phyloP scores from a whole-genome alignment of 1,140 invertebrate species.

The Drosophila pseudoananassae region DNA sequence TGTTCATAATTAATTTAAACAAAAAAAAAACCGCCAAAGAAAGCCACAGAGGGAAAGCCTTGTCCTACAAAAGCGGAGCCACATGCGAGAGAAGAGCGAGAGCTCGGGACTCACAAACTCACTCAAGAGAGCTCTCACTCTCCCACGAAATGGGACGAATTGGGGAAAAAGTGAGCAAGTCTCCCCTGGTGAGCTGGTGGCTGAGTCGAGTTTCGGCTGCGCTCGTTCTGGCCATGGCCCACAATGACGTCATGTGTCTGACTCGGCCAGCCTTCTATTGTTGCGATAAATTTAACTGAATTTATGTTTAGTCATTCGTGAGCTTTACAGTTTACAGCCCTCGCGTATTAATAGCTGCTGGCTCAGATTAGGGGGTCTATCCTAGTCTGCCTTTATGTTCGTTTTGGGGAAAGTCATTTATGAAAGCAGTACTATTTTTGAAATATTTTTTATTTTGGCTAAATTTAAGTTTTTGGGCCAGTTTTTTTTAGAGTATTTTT shows the following conservation, averaged over 20 bases:
- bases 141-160: not conserved
- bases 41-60: constrained; percentile 57
- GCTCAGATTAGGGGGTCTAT: constrained; percentile 27
- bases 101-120: constrained; percentile 2
- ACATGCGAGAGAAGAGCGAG: not conserved
- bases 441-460: too few species aligned
- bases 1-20: constrained; percentile 78
- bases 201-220: constrained; percentile 48
- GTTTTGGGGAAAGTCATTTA: not conserved
- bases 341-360: constrained; percentile 59
- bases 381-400: not conserved
- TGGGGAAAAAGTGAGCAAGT: not conserved
- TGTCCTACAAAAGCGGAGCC: constrained; percentile 48
- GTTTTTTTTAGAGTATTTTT: too few species aligned
- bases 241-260: constrained; percentile 69
- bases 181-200: not conserved
- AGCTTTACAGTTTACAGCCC: constrained; percentile 45
- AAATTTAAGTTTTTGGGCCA: too few species aligned
- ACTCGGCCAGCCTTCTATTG: constrained; percentile 45
- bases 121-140: constrained; percentile 19
- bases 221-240: constrained; percentile 38
- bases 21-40: constrained; percentile 38
- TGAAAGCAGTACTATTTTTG: too few species aligned
- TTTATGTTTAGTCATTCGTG: constrained; percentile 71
- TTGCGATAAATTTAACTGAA: constrained; percentile 69